Evolutionary conservation across 2,797 vertebrate species (phyloP).

Genomic region (Sebastes steindachneri): DNA sequence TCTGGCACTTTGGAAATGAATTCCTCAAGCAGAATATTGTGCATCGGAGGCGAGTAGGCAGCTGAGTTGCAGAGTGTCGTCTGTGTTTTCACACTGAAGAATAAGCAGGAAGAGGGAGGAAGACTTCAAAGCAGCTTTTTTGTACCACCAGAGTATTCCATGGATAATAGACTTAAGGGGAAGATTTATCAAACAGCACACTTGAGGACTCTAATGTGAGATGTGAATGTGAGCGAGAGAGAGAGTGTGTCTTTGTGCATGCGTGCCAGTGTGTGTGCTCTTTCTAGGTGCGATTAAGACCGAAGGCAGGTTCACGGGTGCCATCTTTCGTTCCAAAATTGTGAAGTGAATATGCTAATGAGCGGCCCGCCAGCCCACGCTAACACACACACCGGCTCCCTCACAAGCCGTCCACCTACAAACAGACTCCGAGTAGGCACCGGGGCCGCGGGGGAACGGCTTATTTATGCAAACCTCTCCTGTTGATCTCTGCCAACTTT

Average conservation of each 20-base stretch:
- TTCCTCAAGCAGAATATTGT: slow-evolving; percentile 48
- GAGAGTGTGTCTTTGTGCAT: not conserved
- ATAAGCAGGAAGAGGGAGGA: slow-evolving; percentile 62
- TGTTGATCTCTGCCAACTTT: slow-evolving; percentile 50
- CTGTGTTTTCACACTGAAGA: slow-evolving; percentile 62
- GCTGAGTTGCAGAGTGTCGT: slow-evolving; percentile 50
- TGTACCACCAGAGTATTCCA: slow-evolving; percentile 72
- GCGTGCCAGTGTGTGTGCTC: not conserved
- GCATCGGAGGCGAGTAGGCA: slow-evolving; percentile 46
- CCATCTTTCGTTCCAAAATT: slow-evolving; percentile 34
- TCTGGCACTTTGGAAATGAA: slow-evolving; percentile 51
- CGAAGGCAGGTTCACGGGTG: slow-evolving; percentile 38
- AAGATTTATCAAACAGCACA: slow-evolving; percentile 79
- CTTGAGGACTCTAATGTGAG: slow-evolving; percentile 69
- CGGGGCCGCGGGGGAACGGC: slow-evolving; percentile 9
- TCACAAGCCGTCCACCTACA: slow-evolving; percentile 44
- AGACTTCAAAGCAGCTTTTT: slow-evolving; percentile 77
- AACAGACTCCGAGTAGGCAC: slow-evolving; percentile 19
- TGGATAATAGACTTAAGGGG: slow-evolving; percentile 79
- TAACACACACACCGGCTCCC: not conserved
- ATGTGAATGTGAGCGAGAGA: slow-evolving; percentile 48
- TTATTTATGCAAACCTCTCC: slow-evolving; percentile 58
- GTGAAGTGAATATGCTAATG: slow-evolving; percentile 56
- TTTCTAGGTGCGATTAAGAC: slow-evolving; percentile 45
- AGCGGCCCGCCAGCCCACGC: slow-evolving; percentile 16